Evolutionary conservation across 2,888 invertebrate genomes (phyloP), one percentile per base, ranked within the genome.

Genomic region (Xestia rhomboidea): DNA sequence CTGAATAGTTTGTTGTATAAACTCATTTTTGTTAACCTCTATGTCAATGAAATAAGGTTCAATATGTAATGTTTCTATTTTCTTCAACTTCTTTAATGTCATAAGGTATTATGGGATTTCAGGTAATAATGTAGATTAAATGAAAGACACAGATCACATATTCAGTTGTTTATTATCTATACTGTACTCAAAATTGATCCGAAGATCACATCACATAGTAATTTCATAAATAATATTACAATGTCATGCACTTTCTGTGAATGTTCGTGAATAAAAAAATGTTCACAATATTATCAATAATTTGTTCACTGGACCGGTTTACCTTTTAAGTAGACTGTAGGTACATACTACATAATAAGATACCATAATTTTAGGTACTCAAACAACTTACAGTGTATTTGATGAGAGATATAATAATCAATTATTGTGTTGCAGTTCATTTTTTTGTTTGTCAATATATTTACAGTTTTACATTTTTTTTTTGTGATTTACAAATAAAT

Each of bases 171-270:
- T 97, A 97, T 97, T 97, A 97, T 97, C 97, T 97, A 97, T 97
- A 97, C 97, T 97, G 97, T 97, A 97, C 97, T 97, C 97, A 97
- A 97, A 97, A 97, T 97, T 97, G 97, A 97, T 97, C 97, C 97
- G 96, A 96, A 96, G 97, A 97, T 97, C 97, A 97, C 97, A 97
- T 97, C 97, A 97, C 97, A 97, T 97, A 97, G 97, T 97, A 97
- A 97, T 96, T 97, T 96, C 95, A 97, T 96, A 97, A 96, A 96
- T 96, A 97, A 97, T 96, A 96, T 97, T 97, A 97, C 96, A 97
- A 97, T 97, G 97, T 97, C 96, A 97, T 97, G 96, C 96, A 96
- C 96, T 96, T 95, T 95, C 95, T 96, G 95, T 96, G 93, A 96
- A 94, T 96, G 96, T 93, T 96, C 94, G 94, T 95, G 95, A 96